Conservation (phyloP, 2,113 vertebrate genomes). For the Podarcis cretensis region DNA sequence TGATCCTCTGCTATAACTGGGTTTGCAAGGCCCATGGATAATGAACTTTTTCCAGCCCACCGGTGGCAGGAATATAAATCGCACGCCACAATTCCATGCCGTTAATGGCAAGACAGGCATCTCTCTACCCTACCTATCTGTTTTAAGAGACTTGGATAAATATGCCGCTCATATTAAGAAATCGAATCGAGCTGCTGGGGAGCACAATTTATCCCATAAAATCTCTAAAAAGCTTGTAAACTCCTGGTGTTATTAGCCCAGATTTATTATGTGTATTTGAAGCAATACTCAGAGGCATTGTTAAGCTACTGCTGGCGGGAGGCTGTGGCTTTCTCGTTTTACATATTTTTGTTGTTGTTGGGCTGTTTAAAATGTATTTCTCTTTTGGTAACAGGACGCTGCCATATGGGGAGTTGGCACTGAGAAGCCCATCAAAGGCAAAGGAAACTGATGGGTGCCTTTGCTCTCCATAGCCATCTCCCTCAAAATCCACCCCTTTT, state of each 20-base stretch:
- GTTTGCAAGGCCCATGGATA: constrained; percentile 15
- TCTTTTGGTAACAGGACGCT: constrained; percentile 43
- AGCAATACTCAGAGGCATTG: constrained; percentile 76
- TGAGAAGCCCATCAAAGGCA: not conserved
- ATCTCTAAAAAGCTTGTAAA: constrained; percentile 81
- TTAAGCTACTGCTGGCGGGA: constrained; percentile 75
- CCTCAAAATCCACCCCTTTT: not conserved
- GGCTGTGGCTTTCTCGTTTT: constrained; percentile 46
- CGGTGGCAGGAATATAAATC: constrained; percentile 55
- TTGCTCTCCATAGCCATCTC: not conserved
- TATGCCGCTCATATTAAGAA: constrained; percentile 68
- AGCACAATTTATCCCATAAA: constrained; percentile 79
- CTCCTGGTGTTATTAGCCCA: constrained; percentile 76
- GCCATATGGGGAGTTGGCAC: not conserved
- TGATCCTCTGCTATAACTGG: constrained; percentile 55
- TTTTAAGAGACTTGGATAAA: constrained; percentile 59
- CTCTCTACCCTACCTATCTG: not conserved
- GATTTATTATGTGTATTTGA: constrained; percentile 75
- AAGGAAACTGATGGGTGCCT: not conserved
- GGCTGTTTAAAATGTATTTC: constrained; percentile 39
- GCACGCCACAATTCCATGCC: constrained; percentile 16
- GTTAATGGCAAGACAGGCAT: constrained; percentile 22
- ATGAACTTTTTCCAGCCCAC: constrained; percentile 55
- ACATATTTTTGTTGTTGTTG: too few relatives aligned
- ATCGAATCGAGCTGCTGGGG: constrained; percentile 63